Evolutionary conservation across 2,888 invertebrate genomes (phyloP), one percentile per base, ranked within the genome.

Genomic region (Antheraea yamamai): DNA sequence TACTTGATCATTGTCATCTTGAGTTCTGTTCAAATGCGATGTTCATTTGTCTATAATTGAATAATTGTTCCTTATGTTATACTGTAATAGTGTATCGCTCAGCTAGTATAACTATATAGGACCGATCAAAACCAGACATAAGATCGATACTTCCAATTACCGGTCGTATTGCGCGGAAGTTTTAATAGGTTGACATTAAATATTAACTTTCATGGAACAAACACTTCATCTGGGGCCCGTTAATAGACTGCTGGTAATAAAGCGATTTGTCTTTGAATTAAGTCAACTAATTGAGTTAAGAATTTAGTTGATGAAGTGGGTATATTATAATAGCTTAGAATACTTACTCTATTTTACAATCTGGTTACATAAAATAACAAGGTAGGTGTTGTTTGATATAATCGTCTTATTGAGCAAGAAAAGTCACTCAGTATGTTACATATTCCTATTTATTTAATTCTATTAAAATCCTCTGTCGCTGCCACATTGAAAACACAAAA

Each of bases 121-220:
- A 18, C 30, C 8, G 35, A 0, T 39, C 70, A 10, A 39, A 30
- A 39, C 23, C 14, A 39, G 39, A 39, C 8, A 70, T 39, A 39
- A 70, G 39, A 39, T 70, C 26, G 39, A 74, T 51, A 30, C 66
- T 66, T 20, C n/a, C 58, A 58, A 51, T 66, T 58, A 23, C 58
- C 71, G 39, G 35, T 10, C 58, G 71, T 23, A 47, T 58, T 76
- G 74, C 75, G 78, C 47, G 70, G 71, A 78, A 81, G 78, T 78
- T 80, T 77, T 81, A 80, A 81, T 78, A 77, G 79, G 79, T 80
- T 78, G 78, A 81, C 79, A 78, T 79, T 78, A 81, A 81, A 78
- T 78, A 81, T 81, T 77, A 79, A 78, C 75, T 78, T 77, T 81
- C 75, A 76, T 72, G 47, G 58, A 55, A 58, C 26, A 75, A 75